Evolutionary conservation across 2,888 invertebrate genomes (phyloP), one percentile per base, ranked within the genome.

Genomic region (Lochmaea capreae): DNA sequence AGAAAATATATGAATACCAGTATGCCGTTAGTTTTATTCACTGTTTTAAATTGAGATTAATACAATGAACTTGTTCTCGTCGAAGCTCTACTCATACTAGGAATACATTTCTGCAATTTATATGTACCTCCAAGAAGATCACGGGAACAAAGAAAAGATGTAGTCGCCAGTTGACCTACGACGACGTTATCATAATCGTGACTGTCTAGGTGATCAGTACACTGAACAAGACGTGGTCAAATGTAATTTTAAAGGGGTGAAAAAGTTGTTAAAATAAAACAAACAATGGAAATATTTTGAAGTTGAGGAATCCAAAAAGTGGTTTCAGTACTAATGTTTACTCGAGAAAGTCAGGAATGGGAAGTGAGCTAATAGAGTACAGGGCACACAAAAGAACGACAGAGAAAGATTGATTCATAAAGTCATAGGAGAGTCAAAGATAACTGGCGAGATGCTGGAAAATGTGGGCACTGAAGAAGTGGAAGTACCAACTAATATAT

Each of bases 121-220:
- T 52, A 16, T 54, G 11, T 54, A 54, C 54, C 10, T 54, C 3
- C 16, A 18, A 54, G 54, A 54, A 54, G 54, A 54, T 10, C 10
- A 65, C 9, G 42, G 26, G 71, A 72, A 72, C 71, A 72, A 72
- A 66, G 71, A 59, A 61, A 63, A 63, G 57, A 65, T 22, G 33
- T 58, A 58, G 58, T 57, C 52, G 59, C 71, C 49, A 77, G 73
- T 77, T 77, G 76, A 77, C 76, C 76, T 77, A 75, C 72, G 72
- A 57, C 39, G 71, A 72, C 67, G 68, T 71, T 70, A 71, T 75
- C 76, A 72, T 63, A 70, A 71, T 73, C 76, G 65, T 71, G 76
- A 67, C 68, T 65, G 73, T 72, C 71, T 74, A 62, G 16, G 57
- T 63, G 33, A 54, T 67, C 72, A 61, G 59, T 49, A 42, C 59